Conservation (phyloP, 2,797 vertebrate genomes). For the Ceyx erithaca region DNA sequence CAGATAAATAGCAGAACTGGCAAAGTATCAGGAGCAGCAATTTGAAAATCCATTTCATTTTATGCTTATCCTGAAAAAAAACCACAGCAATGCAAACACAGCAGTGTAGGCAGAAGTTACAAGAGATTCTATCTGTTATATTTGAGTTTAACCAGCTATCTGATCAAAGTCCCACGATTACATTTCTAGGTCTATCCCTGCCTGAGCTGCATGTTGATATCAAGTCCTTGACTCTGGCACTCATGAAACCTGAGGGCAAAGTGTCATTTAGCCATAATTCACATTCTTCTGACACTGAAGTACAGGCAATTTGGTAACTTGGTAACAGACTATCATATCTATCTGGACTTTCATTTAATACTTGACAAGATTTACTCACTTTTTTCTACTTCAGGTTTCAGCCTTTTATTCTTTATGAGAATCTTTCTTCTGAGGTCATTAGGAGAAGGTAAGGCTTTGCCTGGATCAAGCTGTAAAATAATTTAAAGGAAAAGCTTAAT, state of each 20-base stretch:
- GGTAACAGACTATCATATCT: not conserved
- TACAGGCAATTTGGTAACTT: not conserved
- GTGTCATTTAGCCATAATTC: not conserved
- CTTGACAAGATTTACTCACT: slow-evolving; percentile 82
- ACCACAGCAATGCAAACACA: slow-evolving; percentile 24
- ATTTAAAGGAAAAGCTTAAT: not conserved
- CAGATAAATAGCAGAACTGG: slow-evolving; percentile 18
- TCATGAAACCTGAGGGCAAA: not conserved
- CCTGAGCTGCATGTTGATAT: not conserved
- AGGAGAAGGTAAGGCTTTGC: slow-evolving; percentile 90
- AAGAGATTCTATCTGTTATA: slow-evolving; percentile 30
- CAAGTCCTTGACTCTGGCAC: not conserved
- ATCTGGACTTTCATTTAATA: not conserved
- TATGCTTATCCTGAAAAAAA: slow-evolving; percentile 48
- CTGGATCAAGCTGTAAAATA: slow-evolving; percentile 88
- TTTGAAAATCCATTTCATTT: slow-evolving; percentile 50
- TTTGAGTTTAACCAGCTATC: slow-evolving; percentile 12
- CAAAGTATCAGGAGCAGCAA: not conserved
- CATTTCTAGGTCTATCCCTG: not conserved
- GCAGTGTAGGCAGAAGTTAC: not conserved
- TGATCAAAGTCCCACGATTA: slow-evolving; percentile 12
- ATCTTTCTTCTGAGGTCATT: slow-evolving; percentile 97
- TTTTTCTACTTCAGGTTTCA: slow-evolving; percentile 98
- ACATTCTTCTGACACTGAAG: not conserved
- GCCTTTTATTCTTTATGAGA: slow-evolving; percentile 97